phyloP scores from a whole-genome alignment of 2,113 vertebrate genomes.

The Ctenomys sociabilis region DNA sequence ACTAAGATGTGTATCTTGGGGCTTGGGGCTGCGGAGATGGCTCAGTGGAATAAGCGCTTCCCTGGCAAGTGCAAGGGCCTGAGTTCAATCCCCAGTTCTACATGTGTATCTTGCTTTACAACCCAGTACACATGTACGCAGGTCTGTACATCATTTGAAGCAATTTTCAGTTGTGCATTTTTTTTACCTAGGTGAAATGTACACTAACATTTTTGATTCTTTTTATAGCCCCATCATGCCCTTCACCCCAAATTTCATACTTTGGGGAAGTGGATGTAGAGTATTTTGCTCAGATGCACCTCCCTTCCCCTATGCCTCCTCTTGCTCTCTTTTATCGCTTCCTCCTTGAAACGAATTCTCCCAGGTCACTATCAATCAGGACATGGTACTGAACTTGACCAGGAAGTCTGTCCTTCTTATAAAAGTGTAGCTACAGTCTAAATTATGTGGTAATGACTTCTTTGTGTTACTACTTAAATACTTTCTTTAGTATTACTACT shows the following conservation, averaged over 20 bases:
- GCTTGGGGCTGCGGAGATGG: too few relatives aligned
- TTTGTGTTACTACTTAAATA: too few relatives aligned
- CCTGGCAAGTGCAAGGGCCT: too few relatives aligned
- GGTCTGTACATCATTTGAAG: not conserved
- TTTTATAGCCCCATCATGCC: not conserved
- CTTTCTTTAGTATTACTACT: conserved; percentile 15
- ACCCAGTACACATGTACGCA: not conserved
- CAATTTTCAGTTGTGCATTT: not conserved
- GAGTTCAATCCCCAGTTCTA: too few relatives aligned
- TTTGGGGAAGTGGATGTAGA: not conserved
- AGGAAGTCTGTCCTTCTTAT: not conserved
- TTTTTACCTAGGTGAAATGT: not conserved
- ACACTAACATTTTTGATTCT: not conserved
- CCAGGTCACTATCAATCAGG: not conserved
- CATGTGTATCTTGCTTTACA: too few relatives aligned
- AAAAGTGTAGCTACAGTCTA: not conserved
- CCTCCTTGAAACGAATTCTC: not conserved
- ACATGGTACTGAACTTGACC: not conserved
- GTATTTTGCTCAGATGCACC: not conserved
- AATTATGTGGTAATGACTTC: not conserved
- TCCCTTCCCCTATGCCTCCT: not conserved
- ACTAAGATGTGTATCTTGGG: not conserved
- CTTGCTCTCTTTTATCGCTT: not conserved
- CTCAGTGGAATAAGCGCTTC: too few relatives aligned
- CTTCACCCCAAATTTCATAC: not conserved